Conservation (phyloP, 2,113 vertebrate species). For the Heliornis fulica region DNA sequence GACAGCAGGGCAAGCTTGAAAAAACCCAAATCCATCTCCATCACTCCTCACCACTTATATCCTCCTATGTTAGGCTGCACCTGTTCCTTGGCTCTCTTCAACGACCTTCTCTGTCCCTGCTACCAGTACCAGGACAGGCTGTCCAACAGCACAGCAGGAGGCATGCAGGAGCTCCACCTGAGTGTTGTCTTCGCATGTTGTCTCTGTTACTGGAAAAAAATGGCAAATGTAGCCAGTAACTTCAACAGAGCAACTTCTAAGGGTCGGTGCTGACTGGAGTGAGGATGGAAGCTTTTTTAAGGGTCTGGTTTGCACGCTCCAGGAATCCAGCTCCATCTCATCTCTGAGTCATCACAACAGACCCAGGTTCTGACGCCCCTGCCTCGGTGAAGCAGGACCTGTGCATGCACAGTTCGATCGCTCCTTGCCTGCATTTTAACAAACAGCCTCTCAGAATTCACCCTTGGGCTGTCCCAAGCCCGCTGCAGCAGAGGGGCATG, state of each 20-base stretch:
- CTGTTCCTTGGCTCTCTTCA: background rate
- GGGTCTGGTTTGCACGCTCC: background rate
- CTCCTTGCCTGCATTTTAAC: background rate
- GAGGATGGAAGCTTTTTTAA: background rate
- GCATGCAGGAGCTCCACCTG: background rate
- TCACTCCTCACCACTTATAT: background rate
- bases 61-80: background rate
- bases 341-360: background rate
- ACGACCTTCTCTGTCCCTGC: background rate
- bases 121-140: background rate
- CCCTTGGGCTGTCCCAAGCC: background rate
- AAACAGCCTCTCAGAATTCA: background rate
- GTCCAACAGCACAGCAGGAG: background rate
- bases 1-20: background rate
- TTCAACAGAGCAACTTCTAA: background rate
- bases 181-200: background rate
- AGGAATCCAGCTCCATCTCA: background rate
- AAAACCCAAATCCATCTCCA: background rate
- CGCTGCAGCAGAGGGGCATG: background rate
- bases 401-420: background rate
- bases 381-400: background rate
- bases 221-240: accelerated
- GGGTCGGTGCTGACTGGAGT: background rate
- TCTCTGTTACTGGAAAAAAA: background rate
- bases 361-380: background rate